A percentile compares a stretch with the other conserved stretches of the same genome.
Conservation (phyloP, 2,113 vertebrate species). For the Columbina picui region DNA sequence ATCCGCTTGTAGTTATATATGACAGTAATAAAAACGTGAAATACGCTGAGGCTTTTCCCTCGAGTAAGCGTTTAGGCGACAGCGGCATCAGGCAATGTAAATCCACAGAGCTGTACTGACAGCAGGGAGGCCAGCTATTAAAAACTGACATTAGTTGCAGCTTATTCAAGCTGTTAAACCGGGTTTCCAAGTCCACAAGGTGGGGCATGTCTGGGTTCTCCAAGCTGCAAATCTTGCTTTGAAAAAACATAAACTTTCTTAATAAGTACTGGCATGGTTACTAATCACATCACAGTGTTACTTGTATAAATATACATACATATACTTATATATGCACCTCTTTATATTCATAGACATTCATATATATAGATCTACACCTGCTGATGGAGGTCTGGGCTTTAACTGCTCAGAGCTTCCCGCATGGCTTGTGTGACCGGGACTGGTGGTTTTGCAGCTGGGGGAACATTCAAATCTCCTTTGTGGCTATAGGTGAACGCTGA, state of each 20-base stretch:
- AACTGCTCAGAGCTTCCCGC: neutral
- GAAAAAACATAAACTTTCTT: neutral
- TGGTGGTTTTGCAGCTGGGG: neutral
- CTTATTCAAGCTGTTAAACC: neutral
- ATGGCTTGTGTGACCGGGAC: neutral
- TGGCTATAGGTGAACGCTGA: neutral
- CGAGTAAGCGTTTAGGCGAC: neutral
- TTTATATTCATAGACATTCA: neutral
- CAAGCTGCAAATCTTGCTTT: neutral
- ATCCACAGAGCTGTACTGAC: neutral
- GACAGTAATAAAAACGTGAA: neutral
- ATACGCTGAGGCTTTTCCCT: neutral
- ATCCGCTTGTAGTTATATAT: neutral
- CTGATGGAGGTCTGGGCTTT: neutral
- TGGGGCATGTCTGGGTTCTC: neutral
- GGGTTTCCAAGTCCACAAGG: neutral
- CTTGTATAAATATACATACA: neutral
- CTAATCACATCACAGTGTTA: accelerated
- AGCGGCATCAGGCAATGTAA: neutral
- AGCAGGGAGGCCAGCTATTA: neutral
- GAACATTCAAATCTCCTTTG: neutral
- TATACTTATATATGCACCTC: neutral
- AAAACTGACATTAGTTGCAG: neutral
- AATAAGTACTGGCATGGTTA: accelerated
- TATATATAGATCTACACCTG: neutral